These are phyloP conservation scores for Schlechtendalia chinensis DNA, from an alignment of 1,140 invertebrate species.

Conservation along the genomic window DNA sequence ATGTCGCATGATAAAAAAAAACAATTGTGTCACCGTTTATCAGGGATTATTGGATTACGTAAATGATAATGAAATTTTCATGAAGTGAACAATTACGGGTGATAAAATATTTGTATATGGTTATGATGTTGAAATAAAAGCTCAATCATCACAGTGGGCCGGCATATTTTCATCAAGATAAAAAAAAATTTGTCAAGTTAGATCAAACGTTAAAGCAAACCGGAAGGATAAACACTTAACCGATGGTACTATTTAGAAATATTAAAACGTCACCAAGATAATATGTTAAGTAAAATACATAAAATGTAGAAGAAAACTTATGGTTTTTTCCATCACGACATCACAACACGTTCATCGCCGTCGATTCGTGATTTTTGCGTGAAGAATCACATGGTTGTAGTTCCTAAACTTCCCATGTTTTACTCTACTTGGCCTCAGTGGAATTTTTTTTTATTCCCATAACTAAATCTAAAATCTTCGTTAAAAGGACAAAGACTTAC, in stretches of 20 bases:
- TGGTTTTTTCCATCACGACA: not conserved
- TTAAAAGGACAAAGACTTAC: not conserved
- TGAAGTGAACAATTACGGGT: not conserved
- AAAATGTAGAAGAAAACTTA: not conserved
- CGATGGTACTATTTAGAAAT: no score
- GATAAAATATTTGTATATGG: not conserved
- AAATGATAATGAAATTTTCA: not conserved
- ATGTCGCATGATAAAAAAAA: not conserved
- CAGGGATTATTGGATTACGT: not conserved
- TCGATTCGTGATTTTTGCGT: not conserved
- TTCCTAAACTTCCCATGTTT: not conserved
- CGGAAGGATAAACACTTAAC: no score
- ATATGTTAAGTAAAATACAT: not conserved
- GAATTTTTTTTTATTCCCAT: not conserved
- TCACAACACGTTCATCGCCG: not conserved
- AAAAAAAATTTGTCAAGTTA: not conserved
- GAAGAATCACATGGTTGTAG: not conserved
- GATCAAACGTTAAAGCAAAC: not conserved
- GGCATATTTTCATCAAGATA: not conserved
- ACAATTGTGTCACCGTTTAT: not conserved
- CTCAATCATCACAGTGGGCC: no score
- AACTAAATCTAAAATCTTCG: conserved; percentile 3
- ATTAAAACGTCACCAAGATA: not conserved
- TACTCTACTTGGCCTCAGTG: not conserved
- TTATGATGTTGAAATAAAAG: not conserved